A percentile compares a stretch with the other conserved stretches of the same genome.
These are phyloP conservation scores for Cepphus grylle DNA, from an alignment of 2,113 vertebrate species.

Conservation along the genomic window DNA sequence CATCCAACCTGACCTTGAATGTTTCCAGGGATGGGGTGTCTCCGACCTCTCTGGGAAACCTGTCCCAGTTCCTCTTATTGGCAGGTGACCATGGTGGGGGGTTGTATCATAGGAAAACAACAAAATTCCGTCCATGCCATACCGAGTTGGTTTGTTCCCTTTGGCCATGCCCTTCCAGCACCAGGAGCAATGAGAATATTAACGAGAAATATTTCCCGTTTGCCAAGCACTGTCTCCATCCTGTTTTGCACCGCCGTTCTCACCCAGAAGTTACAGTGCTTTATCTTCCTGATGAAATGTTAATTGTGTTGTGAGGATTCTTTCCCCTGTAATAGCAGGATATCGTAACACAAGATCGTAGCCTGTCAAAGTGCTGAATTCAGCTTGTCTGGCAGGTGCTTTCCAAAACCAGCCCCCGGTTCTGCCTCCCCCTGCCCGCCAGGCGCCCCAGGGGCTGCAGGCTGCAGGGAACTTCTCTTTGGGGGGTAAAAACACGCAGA, in stretches of 20 bases:
- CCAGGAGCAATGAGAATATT: accelerated
- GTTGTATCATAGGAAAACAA: neutral
- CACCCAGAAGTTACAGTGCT: neutral
- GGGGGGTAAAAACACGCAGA: neutral
- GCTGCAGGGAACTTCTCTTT: neutral
- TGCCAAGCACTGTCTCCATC: neutral
- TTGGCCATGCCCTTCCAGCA: neutral
- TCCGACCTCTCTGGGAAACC: neutral
- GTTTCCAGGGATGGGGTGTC: neutral
- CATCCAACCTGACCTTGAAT: neutral
- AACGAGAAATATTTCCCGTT: neutral
- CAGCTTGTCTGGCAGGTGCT: neutral
- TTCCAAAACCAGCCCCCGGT: neutral
- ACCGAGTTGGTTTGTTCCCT: neutral
- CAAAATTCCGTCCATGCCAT: neutral
- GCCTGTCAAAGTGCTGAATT: neutral
- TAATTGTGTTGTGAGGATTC: conserved; percentile 16
- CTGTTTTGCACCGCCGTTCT: neutral
- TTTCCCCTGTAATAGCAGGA: neutral
- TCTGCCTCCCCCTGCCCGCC: neutral
- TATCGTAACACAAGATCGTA: neutral
- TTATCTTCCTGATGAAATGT: neutral
- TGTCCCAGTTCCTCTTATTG: neutral
- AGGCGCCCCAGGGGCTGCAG: neutral
- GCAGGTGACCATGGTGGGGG: neutral